Percentiles rank a stretch among this genome's conserved stretches.
These are phyloP conservation scores for Mayetiola destructor DNA, from an alignment of 2,888 invertebrate species.

Conservation along the genomic window DNA sequence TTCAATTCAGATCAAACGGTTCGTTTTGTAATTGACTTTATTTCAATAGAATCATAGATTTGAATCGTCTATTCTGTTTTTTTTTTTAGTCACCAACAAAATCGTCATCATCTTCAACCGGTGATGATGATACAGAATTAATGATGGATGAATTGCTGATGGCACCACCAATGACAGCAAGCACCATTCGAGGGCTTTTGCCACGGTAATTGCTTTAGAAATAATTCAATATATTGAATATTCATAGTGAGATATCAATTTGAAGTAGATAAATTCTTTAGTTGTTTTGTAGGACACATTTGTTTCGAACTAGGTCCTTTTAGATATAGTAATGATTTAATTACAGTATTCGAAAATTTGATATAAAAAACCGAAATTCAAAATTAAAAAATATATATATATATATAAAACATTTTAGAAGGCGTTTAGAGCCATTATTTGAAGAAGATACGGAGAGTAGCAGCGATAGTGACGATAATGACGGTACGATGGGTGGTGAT, in stretches of 20 bases:
- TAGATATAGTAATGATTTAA: too few relatives aligned
- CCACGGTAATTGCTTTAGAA: conserved; percentile 50
- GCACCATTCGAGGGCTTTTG: conserved; percentile 51
- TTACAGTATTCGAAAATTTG: too few relatives aligned
- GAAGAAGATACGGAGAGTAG: conserved; percentile 68
- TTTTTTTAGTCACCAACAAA: conserved; percentile 44
- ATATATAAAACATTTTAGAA: too few relatives aligned
- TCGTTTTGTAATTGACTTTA: background rate
- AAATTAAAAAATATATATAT: too few relatives aligned
- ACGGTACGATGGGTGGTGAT: conserved; percentile 14
- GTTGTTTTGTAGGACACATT: too few relatives aligned
- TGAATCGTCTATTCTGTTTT: background rate
- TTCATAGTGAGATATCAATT: too few relatives aligned
- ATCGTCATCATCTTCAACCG: conserved; percentile 48
- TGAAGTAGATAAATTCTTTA: too few relatives aligned
- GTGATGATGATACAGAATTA: conserved; percentile 57
- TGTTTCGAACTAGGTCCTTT: too few relatives aligned
- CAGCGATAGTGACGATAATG: conserved; percentile 26
- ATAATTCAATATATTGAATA: too few relatives aligned
- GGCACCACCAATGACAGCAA: conserved; percentile 62
- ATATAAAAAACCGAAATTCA: too few relatives aligned
- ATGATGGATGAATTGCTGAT: conserved; percentile 70
- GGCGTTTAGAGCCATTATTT: conserved; percentile 65
- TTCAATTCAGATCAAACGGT: conserved; percentile 56
- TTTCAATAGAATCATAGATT: background rate